phyloP scores from a whole-genome alignment of 2,797 vertebrate genomes.

The Monodelphis domestica region DNA sequence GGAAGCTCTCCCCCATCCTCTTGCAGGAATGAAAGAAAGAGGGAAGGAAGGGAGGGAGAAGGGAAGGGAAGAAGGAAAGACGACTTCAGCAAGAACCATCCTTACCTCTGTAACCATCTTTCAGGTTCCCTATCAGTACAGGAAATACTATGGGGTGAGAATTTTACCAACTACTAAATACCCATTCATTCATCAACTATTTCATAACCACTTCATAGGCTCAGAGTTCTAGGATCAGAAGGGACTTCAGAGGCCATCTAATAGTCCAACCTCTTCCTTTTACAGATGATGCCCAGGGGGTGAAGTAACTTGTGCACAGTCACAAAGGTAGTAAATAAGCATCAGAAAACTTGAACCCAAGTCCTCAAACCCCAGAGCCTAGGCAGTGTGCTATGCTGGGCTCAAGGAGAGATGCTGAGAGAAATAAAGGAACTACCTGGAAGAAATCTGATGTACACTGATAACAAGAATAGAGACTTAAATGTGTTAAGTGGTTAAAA shows the following conservation, averaged over 20 bases:
- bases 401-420: background rate
- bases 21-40: background rate
- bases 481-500: background rate
- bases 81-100: background rate
- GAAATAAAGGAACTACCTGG: background rate
- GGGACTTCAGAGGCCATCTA: background rate
- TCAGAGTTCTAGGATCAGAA: background rate
- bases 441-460: background rate
- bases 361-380: background rate
- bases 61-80: background rate
- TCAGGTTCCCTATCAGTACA: background rate
- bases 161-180: background rate
- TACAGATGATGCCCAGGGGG: background rate
- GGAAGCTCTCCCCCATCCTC: background rate
- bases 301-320: background rate
- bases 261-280: background rate
- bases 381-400: background rate
- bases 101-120: background rate
- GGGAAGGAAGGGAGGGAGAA: background rate
- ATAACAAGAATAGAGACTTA: background rate
- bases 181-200: background rate
- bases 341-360: background rate
- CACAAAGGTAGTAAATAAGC: background rate
- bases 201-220: background rate
- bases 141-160: background rate